Percentiles rank a stretch among this genome's conserved stretches.
phyloP scores from a whole-genome alignment of 2,797 vertebrate species.

The Enteromius paludinosus region DNA sequence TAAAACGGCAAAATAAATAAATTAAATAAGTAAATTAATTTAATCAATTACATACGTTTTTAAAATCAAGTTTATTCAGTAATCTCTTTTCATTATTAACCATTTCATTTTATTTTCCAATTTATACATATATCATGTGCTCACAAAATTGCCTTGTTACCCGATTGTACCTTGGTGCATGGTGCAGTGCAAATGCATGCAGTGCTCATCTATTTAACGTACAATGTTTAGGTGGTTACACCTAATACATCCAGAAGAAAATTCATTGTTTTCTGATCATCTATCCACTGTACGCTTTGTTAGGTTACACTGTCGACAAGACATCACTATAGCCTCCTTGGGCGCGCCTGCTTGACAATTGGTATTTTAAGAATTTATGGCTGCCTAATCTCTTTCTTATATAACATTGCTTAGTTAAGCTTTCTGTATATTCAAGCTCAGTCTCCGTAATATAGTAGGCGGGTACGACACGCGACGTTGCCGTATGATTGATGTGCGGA shows the following conservation, averaged over 20 bases:
- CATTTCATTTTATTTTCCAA: not conserved
- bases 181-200: not conserved
- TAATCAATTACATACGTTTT: not conserved
- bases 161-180: not conserved
- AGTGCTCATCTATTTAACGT: not conserved
- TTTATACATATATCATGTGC: not conserved
- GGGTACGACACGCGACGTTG: not conserved
- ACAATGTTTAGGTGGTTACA: not conserved
- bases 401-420: constrained; percentile 12
- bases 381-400: constrained; percentile 22
- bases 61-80: not conserved
- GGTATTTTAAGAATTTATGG: constrained; percentile 20
- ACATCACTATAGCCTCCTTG: not conserved
- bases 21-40: no score
- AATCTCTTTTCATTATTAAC: not conserved
- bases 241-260: not conserved
- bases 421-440: constrained; percentile 1
- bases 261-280: not conserved
- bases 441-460: constrained; percentile 9
- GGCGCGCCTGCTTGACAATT: not conserved
- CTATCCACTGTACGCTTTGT: not conserved
- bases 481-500: constrained; percentile 48
- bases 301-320: not conserved
- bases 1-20: not conserved
- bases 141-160: not conserved